Conservation (phyloP, 2,797 vertebrate genomes). For the Apogon hyalosoma region DNA sequence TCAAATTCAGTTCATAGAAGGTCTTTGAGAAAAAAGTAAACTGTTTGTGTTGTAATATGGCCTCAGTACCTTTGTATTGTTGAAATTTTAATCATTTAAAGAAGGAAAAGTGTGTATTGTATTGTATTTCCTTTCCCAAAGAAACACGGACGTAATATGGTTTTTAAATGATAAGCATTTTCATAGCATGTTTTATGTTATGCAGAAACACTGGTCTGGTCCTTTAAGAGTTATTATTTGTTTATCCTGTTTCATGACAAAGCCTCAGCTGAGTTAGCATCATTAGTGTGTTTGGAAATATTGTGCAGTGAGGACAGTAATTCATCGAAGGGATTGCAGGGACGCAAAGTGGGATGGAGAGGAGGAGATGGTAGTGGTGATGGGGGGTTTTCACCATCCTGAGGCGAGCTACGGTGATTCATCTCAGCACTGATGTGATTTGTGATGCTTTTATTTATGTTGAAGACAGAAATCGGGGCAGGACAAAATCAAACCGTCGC, state of each 20-base stretch:
- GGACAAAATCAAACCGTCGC: conserved; percentile 51
- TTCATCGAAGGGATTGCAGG: conserved; percentile 28
- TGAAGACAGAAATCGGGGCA: conserved; percentile 48
- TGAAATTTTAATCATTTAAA: no score
- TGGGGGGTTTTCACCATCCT: conserved; percentile 19
- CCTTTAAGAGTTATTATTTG: neutral
- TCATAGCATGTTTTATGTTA: no score
- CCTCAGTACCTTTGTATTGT: no score
- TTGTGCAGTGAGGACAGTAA: conserved; percentile 16
- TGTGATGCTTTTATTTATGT: conserved; percentile 62
- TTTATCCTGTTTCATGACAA: conserved; percentile 11
- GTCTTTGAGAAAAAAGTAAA: no score
- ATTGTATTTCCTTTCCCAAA: no score
- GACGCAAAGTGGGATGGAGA: conserved; percentile 8
- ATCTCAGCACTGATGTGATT: conserved; percentile 58
- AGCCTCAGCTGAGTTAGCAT: conserved; percentile 6
- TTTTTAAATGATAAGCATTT: no score
- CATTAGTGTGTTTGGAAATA: conserved; percentile 31
- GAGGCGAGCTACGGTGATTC: conserved; percentile 68
- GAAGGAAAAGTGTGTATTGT: no score
- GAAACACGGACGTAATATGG: no score
- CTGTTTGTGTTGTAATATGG: no score
- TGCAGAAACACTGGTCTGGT: no score
- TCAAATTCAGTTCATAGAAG: no score
- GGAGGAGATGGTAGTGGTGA: neutral